Evolutionary conservation across 64 coral and sea anemone genomes (phyloP).

Genomic region (Pocillopora verrucosa): DNA sequence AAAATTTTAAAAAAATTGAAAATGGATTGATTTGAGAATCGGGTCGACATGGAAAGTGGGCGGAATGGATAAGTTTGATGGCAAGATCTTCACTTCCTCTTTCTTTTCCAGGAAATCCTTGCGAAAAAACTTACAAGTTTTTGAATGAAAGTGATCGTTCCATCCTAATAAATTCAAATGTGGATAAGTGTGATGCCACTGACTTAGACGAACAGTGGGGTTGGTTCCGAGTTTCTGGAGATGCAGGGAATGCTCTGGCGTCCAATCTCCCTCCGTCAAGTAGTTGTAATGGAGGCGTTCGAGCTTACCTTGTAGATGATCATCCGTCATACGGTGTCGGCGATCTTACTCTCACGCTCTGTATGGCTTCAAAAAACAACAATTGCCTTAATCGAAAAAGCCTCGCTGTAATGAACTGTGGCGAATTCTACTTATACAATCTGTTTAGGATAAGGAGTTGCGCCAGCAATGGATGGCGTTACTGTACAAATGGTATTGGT

Average conservation of each 20-base stretch:
- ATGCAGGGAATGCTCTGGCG: background rate
- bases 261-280: background rate
- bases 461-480: background rate
- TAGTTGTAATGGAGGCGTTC: background rate
- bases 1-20: too few species aligned
- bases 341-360: background rate
- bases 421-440: background rate
- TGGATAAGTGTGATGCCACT: background rate
- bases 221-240: background rate
- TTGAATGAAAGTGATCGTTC: background rate
- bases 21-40: too few species aligned
- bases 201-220: background rate
- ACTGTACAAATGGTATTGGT: slow-evolving; percentile 2
- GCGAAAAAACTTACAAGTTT: background rate
- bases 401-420: background rate
- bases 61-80: background rate
- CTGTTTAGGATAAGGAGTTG: background rate
- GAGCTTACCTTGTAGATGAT: background rate
- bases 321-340: background rate
- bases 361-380: background rate
- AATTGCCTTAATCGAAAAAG: background rate
- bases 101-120: background rate
- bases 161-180: too few species aligned
- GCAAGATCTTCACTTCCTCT: background rate
- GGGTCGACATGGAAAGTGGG: background rate